A percentile compares a stretch with the other conserved stretches of the same genome.
Evolutionary conservation across 2,113 vertebrate genomes (phyloP).

Genomic region (Syngnathus scovelli): DNA sequence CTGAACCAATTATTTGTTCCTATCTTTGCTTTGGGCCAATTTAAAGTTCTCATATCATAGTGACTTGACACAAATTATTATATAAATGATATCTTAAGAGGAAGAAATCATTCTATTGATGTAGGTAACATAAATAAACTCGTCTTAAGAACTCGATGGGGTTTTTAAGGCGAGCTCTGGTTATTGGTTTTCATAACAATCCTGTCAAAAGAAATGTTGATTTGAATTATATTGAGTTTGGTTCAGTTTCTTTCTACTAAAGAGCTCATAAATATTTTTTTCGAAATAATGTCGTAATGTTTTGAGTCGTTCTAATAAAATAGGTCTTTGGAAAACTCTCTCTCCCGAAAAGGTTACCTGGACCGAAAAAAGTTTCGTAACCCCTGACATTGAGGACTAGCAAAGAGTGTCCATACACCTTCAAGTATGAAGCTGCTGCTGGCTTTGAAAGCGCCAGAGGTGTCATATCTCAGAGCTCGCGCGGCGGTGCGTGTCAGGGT

Average conservation of each 20-base stretch:
- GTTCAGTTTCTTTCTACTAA: background rate
- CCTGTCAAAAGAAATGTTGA: too few relatives aligned
- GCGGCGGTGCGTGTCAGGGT: slow-evolving; percentile 71
- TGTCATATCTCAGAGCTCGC: slow-evolving; percentile 80
- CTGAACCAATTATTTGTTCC: too few relatives aligned
- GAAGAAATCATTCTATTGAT: background rate
- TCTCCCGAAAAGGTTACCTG: background rate
- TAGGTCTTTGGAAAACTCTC: background rate
- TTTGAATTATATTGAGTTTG: background rate
- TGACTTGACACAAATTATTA: background rate
- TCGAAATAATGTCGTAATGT: background rate
- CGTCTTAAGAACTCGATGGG: too few relatives aligned
- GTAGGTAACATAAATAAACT: too few relatives aligned
- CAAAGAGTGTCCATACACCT: slow-evolving; percentile 65
- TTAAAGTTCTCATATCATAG: background rate
- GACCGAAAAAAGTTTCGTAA: background rate
- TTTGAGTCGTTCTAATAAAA: background rate
- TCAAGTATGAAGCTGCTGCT: slow-evolving; percentile 88
- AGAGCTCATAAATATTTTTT: background rate
- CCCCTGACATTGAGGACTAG: background rate
- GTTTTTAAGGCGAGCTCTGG: too few relatives aligned
- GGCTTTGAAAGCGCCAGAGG: slow-evolving; percentile 81
- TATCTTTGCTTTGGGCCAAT: background rate
- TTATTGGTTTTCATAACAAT: too few relatives aligned
- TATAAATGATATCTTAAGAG: background rate